A percentile compares a stretch with the other conserved stretches of the same genome.
phyloP scores from a whole-genome alignment of 2,113 vertebrate genomes.

The Herpailurus yagouaroundi region DNA sequence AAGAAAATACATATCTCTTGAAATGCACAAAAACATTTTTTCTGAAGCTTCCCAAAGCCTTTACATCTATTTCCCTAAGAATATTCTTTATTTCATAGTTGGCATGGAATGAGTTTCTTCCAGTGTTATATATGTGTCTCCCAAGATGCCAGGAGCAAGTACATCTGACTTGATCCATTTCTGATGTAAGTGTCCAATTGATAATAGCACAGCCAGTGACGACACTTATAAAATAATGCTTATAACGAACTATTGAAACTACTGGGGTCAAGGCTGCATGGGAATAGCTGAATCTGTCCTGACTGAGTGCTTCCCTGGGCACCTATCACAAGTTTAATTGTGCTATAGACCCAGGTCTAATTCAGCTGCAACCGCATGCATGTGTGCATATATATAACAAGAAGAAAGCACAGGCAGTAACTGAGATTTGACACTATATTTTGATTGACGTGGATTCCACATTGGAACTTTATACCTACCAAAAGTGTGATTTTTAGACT shows the following conservation, averaged over 20 bases:
- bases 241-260: background rate
- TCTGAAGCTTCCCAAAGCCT: background rate
- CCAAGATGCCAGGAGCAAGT: background rate
- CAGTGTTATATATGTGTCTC: background rate
- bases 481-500: background rate
- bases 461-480: background rate
- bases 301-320: background rate
- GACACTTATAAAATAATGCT: background rate
- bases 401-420: background rate
- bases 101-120: background rate
- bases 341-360: background rate
- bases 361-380: background rate
- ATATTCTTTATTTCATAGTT: constrained; percentile 18
- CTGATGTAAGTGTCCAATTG: background rate
- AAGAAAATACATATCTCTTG: constrained; percentile 45
- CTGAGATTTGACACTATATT: background rate
- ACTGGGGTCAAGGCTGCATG: background rate
- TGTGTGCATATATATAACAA: background rate
- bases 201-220: background rate
- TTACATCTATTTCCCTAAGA: constrained; percentile 44
- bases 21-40: constrained; percentile 38
- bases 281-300: background rate
- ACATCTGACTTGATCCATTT: background rate
- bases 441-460: background rate
- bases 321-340: background rate